Evolutionary conservation across 2,797 vertebrate genomes (phyloP), one percentile per base, ranked within the genome.

Genomic region (Emydoidea blandingii): DNA sequence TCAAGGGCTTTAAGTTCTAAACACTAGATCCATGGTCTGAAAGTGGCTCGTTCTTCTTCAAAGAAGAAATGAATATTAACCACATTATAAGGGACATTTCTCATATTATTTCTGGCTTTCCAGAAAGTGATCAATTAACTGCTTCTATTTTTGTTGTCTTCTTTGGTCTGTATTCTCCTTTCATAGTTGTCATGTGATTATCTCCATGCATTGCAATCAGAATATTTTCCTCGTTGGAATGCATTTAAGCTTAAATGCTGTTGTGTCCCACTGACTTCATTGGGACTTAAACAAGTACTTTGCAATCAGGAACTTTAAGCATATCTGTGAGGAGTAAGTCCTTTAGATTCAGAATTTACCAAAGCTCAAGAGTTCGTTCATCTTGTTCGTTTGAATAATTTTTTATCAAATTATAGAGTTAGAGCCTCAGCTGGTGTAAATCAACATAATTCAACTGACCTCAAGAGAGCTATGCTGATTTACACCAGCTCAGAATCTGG

Each of bases 1-100:
- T 96, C 41, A 5, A 95, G 52, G 85, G 62, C 49, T 96, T 89
- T 88, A 96, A 85, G 93, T 97, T 95, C 96, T 97, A 97, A 96
- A 93, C 88, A 92, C 79, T 82, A 16, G 34, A 91, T 34, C 44
- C 37, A 16, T 93, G 87, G 85, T 85, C 80, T 86, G 79, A 85
- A 91, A 95, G 82, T n/a, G 76, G 14, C 53, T 91, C 37, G 50
- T 81, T 95, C 37, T 23, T 79, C 56, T 97, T 95, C 88, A 95
- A 79, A 93, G 84, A 12, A 80, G 90, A 95, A 93, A 34, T 0
- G 2, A 88, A 31, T 31, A 78, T 81, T 88, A 91, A 57, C 31
- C 12, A 85, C 29, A 83, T 81, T 93, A 50, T 80, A 50, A 90
- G 53, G 44, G 89, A 86, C 41, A 49, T 52, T 93, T 90, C 54